Conservation (phyloP, 2,888 invertebrate species). For the Meteorus cinctellus region DNA sequence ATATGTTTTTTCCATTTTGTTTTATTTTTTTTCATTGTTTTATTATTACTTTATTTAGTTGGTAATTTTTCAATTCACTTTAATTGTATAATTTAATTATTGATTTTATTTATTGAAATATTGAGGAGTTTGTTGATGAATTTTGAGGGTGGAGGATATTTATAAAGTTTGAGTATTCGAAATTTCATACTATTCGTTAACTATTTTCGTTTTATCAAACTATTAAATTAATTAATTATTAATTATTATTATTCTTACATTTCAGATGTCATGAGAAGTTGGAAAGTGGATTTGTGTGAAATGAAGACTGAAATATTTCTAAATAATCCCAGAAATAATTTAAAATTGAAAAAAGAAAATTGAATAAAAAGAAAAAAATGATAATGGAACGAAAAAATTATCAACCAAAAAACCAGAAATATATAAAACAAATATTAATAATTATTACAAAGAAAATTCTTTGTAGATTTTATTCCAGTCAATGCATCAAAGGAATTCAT, state of each 20-base stretch:
- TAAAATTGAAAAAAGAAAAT: neutral
- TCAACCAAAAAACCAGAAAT: neutral
- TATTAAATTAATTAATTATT: no score
- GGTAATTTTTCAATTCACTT: neutral
- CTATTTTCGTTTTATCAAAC: no score
- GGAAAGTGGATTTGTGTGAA: neutral
- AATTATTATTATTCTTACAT: no score
- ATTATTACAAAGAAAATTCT: neutral
- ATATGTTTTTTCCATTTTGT: neutral
- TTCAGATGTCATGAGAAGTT: no score
- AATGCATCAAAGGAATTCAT: neutral
- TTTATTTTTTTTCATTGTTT: slow-evolving; percentile 2
- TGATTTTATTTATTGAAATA: no score
- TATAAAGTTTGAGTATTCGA: no score
- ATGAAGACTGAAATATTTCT: neutral
- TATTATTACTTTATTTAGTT: slow-evolving; percentile 16
- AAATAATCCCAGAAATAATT: no score
- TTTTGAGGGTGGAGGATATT: no score
- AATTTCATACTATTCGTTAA: no score
- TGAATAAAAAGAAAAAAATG: neutral
- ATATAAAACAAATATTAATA: neutral
- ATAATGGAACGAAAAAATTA: neutral
- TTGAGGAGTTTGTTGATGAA: no score
- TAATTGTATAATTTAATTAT: neutral
- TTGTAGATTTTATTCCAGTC: neutral